Percentiles rank a stretch among this genome's conserved stretches.
Evolutionary conservation across 2,888 invertebrate species (phyloP).

Genomic region (Drosophila leonis): DNA sequence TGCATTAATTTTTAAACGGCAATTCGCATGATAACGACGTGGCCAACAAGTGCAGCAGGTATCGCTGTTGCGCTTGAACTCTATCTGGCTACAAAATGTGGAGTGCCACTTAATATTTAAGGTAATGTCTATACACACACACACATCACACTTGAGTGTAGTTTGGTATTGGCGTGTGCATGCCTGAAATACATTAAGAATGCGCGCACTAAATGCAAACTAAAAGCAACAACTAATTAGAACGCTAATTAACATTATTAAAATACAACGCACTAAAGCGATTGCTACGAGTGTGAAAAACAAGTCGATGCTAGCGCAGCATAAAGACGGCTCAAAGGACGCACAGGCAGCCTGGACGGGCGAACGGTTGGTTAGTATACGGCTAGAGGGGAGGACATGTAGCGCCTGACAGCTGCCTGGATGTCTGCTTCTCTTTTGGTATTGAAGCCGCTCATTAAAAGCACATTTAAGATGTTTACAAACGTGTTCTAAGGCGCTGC

Average conservation of each 20-base stretch:
- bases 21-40: constrained; percentile 26
- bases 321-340: background rate
- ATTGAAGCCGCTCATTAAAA: constrained; percentile 76
- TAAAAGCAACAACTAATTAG: constrained; percentile 77
- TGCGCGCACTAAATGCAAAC: constrained; percentile 52
- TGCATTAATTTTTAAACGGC: constrained; percentile 67
- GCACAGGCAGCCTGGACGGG: background rate
- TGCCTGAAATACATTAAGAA: constrained; percentile 62
- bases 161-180: constrained; percentile 38
- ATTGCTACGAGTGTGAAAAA: constrained; percentile 40
- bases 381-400: constrained; percentile 13
- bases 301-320: constrained; percentile 15
- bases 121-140: background rate
- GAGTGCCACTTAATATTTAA: constrained; percentile 50
- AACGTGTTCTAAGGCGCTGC: constrained; percentile 70
- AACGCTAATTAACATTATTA: constrained; percentile 78
- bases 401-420: constrained; percentile 37
- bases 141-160: background rate
- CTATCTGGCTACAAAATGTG: constrained; percentile 14
- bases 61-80: constrained; percentile 13
- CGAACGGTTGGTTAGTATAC: background rate
- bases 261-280: constrained; percentile 55
- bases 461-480: constrained; percentile 81
- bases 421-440: constrained; percentile 37
- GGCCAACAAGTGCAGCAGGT: constrained; percentile 19